Conservation (phyloP, 2,888 invertebrate genomes). For the Oxystoma pomonae region DNA sequence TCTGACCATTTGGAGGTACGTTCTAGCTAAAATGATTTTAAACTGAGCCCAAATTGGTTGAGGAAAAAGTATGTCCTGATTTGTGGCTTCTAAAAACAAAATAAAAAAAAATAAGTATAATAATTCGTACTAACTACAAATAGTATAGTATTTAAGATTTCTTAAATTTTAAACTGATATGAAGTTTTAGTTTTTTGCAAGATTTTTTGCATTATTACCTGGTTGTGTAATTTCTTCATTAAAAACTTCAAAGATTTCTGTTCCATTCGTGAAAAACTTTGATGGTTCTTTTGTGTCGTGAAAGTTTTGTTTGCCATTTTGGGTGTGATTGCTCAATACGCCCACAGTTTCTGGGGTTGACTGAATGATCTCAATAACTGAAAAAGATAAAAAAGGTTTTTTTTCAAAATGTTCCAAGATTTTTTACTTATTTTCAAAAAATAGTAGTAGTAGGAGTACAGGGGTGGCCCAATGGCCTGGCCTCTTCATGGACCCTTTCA, state of each 20-base stretch:
- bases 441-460: no score
- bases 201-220: no score
- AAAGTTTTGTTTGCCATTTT: conserved; percentile 45
- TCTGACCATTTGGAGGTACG: conserved; percentile 54
- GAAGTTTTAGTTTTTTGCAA: no score
- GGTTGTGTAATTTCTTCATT: conserved; percentile 29
- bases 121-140: no score
- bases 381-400: conserved; percentile 25
- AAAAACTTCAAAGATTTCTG: conserved; percentile 26
- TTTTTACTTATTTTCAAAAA: no score
- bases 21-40: conserved; percentile 51
- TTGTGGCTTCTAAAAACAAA: neutral
- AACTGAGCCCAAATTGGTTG: conserved; percentile 56
- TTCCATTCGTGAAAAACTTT: conserved; percentile 6
- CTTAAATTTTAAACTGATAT: no score
- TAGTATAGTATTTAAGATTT: no score
- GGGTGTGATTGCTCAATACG: conserved; percentile 37
- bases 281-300: conserved; percentile 16
- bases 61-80: conserved; percentile 44
- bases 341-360: conserved; percentile 37
- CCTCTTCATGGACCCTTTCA: no score
- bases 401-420: no score
- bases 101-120: no score
- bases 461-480: no score
- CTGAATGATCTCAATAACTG: conserved; percentile 48